These are phyloP conservation scores for Zingel zingel DNA, from an alignment of 2,113 vertebrate genomes.

Conservation along the genomic window DNA sequence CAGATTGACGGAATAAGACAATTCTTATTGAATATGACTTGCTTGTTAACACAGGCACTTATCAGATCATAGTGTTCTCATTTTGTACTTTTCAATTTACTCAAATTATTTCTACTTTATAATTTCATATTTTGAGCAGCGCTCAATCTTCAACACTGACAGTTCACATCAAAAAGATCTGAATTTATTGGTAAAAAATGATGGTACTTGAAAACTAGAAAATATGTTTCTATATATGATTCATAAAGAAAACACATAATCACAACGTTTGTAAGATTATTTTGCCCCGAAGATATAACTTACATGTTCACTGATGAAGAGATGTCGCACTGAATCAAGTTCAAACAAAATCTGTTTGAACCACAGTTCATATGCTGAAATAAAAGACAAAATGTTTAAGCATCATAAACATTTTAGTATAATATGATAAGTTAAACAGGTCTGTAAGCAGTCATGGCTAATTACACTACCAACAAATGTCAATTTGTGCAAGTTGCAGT, in stretches of 20 bases:
- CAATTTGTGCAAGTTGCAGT: background rate
- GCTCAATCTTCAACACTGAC: background rate
- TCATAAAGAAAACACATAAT: background rate
- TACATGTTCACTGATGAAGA: conserved; percentile 94
- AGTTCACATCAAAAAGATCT: background rate
- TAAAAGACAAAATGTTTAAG: conserved; percentile 20
- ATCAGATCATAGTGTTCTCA: background rate
- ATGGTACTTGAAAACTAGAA: background rate
- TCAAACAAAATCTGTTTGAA: conserved; percentile 99
- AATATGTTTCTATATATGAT: background rate
- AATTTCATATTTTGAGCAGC: background rate
- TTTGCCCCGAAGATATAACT: conserved; percentile 75
- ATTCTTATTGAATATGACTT: background rate
- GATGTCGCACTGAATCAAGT: conserved; percentile 93
- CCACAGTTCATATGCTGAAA: conserved; percentile 95
- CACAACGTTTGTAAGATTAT: background rate
- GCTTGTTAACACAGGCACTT: background rate
- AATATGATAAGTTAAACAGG: background rate
- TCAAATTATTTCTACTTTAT: background rate
- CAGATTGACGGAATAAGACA: background rate
- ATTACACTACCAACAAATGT: background rate
- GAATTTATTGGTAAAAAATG: background rate
- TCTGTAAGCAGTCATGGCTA: background rate
- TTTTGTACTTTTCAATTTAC: background rate
- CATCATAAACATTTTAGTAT: background rate